These are phyloP conservation scores for Macrosteles quadrilineatus DNA, from an alignment of 1,140 invertebrate genomes.

Conservation along the genomic window DNA sequence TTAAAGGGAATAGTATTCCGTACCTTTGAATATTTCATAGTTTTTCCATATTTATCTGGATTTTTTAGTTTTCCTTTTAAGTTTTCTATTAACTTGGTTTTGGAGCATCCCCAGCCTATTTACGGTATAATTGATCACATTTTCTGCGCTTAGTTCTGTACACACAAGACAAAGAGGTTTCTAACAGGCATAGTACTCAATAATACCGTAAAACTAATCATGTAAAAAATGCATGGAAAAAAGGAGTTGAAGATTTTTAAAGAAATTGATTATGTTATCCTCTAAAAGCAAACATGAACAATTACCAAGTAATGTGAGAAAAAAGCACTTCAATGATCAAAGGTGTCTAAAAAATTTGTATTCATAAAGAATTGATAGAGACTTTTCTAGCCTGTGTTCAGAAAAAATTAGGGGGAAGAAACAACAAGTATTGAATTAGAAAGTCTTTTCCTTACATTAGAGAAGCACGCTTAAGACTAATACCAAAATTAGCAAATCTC, in stretches of 20 bases:
- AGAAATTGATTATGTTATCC: background rate
- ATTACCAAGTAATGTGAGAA: background rate
- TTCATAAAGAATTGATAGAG: too few relatives aligned
- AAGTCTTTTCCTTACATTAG: too few relatives aligned
- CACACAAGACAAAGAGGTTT: background rate
- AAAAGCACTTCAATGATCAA: background rate
- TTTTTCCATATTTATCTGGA: background rate
- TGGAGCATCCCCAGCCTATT: slow-evolving; percentile 14
- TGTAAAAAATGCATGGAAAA: background rate
- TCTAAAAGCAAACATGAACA: background rate
- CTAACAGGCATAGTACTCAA: background rate
- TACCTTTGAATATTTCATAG: background rate
- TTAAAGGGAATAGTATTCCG: background rate
- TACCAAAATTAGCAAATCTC: too few relatives aligned
- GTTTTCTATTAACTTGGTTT: slow-evolving; percentile 14
- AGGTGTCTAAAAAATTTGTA: background rate
- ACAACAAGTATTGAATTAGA: too few relatives aligned
- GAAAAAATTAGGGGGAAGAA: too few relatives aligned
- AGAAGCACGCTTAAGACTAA: too few relatives aligned
- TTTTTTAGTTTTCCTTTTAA: slow-evolving; percentile 1
- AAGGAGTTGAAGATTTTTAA: background rate
- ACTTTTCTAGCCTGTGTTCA: too few relatives aligned
- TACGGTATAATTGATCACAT: slow-evolving; percentile 3
- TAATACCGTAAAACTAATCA: background rate
- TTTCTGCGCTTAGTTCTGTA: background rate